These are phyloP conservation scores for Elmis aenea DNA, from an alignment of 2,888 invertebrate genomes.

Conservation along the genomic window DNA sequence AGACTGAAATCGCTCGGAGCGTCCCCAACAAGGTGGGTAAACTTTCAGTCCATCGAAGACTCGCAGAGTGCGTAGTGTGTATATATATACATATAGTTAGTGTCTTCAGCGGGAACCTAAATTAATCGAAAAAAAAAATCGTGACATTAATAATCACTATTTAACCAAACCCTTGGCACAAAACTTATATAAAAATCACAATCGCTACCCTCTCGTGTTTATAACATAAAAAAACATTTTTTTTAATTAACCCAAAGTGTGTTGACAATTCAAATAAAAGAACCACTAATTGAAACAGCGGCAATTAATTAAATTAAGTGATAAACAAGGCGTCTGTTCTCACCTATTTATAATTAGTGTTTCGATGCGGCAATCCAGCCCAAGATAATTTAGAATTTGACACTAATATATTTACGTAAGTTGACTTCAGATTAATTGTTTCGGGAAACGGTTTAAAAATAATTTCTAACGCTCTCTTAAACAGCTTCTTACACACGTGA, in stretches of 20 bases:
- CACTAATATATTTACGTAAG: conserved; percentile 18
- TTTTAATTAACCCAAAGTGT: too few species aligned
- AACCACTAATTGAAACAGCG: neutral
- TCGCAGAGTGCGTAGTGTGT: conserved; percentile 1
- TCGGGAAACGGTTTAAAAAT: conserved; percentile 16
- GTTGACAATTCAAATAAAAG: neutral
- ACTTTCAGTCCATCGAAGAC: conserved; percentile 13
- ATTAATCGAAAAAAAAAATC: too few species aligned
- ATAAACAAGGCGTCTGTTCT: conserved; percentile 11
- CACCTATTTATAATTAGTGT: conserved; percentile 15
- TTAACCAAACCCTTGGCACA: too few species aligned
- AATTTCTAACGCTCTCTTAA: too few species aligned
- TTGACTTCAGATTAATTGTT: conserved; percentile 17
- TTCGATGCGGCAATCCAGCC: conserved; percentile 7
- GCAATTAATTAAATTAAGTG: conserved; percentile 3
- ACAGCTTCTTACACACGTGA: too few species aligned
- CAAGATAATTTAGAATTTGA: conserved; percentile 16
- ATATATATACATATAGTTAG: too few species aligned
- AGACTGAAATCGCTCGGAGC: conserved; percentile 22
- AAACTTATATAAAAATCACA: too few species aligned
- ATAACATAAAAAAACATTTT: too few species aligned
- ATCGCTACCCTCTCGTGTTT: too few species aligned
- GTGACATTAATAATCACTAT: too few species aligned
- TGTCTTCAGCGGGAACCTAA: too few species aligned
- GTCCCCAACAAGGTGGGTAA: conserved; percentile 8